Evolutionary conservation across 1,140 invertebrate species (phyloP), one percentile per base, ranked within the genome.

Genomic region (Caligus rogercresseyi): DNA sequence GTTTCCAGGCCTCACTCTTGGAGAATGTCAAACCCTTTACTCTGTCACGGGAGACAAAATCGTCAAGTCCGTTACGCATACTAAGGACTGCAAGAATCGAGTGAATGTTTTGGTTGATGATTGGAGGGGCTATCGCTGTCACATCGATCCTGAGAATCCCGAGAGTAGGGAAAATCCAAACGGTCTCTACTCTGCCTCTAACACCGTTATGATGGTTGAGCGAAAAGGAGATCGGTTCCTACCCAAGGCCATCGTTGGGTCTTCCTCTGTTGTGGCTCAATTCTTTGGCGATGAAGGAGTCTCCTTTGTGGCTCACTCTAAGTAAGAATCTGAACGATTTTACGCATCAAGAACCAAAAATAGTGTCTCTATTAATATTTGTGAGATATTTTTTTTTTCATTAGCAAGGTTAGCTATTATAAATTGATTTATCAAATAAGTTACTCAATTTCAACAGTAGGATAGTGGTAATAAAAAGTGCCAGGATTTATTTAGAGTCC

Each of bases 201-300:
- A 54, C 24, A 25, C 61, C 18, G 51, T 23, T n/a, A 56, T 21
- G 24, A n/a, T 57, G n/a, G 15, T 55, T 63, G 61, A 25, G 14
- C 25, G 26, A 54, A 2, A 19, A 3, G 61, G 25, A 16, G 53
- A 19, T 14, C 16, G 25, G 23, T n/a, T n/a, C 13, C 7, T n/a
- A 13, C 19, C 52, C 11, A 19, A 55, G 16, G 24, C 52, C 15
- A 63, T 63, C 3, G 52, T 56, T 11, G 25, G 18, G 3, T 20
- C 16, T n/a, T 51, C 43, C n/a, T 51, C 51, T 19, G 13, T 63
- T 15, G 24, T 56, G 1, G 53, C 61, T 25, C 52, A 56, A 26
- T 57, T 63, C 16, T 63, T 56, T 63, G 61, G 25, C 15, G 24
- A 21, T 7, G 61, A 63, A 25, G 61, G 61, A 43, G 31, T 43